Evolutionary conservation across 2,797 vertebrate species (phyloP), one percentile per base, ranked within the genome.

Genomic region (Microcaecilia unicolor): DNA sequence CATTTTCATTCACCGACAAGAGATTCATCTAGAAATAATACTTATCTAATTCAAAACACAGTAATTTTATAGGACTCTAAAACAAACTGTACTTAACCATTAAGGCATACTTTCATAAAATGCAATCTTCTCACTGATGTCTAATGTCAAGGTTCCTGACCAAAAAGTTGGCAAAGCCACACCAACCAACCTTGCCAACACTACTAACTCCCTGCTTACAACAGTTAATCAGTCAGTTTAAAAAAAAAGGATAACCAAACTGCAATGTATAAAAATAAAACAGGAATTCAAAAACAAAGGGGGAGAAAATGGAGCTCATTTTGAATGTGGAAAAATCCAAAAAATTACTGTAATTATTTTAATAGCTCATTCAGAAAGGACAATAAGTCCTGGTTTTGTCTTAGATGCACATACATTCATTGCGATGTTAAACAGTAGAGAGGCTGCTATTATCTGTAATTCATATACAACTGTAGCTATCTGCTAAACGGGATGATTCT

Each of bases 281-380:
- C 25, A 50, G 53, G 44, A 44, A 51, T 55, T 31, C 37, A 50
- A 55, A n/a, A 60, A 41, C 43, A 50, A 58, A 34, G 30, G 19
- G 22, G 34, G n/a, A 15, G 1, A 63, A 70, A 62, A 48, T 14
- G 21, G 33, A 70, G 32, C 18, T 49, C 9, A 16, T 51, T 53
- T 41, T 39, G 15, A 55, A 61, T 66, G n/a, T n/a, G 31, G 8
- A 21, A 33, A 20, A 32, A 20, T n/a, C n/a, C n/a, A 45, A 48
- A 48, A 55, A 68, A 68, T 70, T 27, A 48, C 33, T 34, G 2
- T 50, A 55, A 61, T 47, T 73, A 60, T 47, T 67, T 72, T 57
- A 69, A 64, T 22, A 69, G 41, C 41, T 24, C 9, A 27, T 45
- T 58, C 45, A 63, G 34, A 54, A 66, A 39, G 45, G 33, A 26